Evolutionary conservation across 1,140 invertebrate genomes (phyloP), one percentile per base, ranked within the genome.

Genomic region (Chironomus tepperi): DNA sequence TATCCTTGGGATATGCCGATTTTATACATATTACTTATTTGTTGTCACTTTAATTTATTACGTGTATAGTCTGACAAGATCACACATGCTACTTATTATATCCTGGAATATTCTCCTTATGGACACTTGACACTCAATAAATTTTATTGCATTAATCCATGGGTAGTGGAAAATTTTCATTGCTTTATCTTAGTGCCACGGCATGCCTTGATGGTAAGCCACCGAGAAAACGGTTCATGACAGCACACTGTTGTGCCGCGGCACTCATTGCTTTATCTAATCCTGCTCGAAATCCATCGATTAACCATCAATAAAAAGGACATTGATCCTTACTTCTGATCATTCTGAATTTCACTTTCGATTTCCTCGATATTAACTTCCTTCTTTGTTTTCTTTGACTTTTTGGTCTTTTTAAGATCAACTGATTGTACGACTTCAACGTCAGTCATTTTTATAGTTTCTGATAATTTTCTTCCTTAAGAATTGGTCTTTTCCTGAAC

Each of bases 261-360:
- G n/a, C n/a, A 57, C 8, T 57, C 9, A 57, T 57, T 57, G n/a
- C 9, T 57, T 57, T 57, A n/a, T n/a, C n/a, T n/a, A 10, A 57
- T 57, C 8, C 47, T 3, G 47, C 9, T n/a, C n/a, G n/a, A n/a
- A n/a, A 57, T 57, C n/a, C 9, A 57, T 57, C 10, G n/a, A 57
- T 3, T 57, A 57, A 12, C 47, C 47, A 57, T 7, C 47, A 34
- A 34, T 34, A 34, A 34, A 34, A 34, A 57, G 47, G n/a, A 57
- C 8, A 70, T 18, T 70, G 16, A 19, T 16, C n/a, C 19, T 21
- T 70, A 70, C 65, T 21, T 16, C 65, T 70, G 65, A 70, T 70
- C 65, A 70, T 70, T 70, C 65, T 70, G n/a, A 70, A 70, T 6
- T 70, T 70, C 65, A 70, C 65, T 70, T 1, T 70, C 65, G 18